phyloP scores from a whole-genome alignment of 2,888 invertebrate species.

The Acrobasis consociella region DNA sequence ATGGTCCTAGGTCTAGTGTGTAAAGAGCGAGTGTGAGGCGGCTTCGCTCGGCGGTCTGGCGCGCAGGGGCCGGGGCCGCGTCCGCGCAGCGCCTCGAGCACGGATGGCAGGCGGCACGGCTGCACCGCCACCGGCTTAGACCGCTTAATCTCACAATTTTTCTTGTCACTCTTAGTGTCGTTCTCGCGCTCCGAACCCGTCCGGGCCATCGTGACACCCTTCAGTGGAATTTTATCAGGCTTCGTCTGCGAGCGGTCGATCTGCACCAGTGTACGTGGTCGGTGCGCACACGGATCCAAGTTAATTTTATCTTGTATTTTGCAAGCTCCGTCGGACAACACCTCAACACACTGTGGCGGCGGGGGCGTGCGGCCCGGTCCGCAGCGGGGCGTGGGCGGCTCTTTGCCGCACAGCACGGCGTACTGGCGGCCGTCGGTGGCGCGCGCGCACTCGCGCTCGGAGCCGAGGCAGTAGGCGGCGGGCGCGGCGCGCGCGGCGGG shows the following conservation, averaged over 20 bases:
- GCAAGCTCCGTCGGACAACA: slow-evolving; percentile 45
- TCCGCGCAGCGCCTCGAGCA: not conserved
- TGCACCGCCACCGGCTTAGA: not conserved
- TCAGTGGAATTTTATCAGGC: not conserved
- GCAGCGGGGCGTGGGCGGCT: slow-evolving; percentile 20
- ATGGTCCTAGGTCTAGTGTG: not conserved
- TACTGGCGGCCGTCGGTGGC: slow-evolving; percentile 48
- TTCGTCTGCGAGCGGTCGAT: slow-evolving; percentile 5
- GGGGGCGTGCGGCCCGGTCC: slow-evolving; percentile 32
- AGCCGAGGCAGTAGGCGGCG: slow-evolving; percentile 21
- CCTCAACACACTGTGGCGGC: slow-evolving; percentile 39
- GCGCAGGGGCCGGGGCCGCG: not conserved
- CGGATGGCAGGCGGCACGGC: slow-evolving; percentile 17
- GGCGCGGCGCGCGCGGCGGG: slow-evolving; percentile 9
- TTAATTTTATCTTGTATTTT: slow-evolving; percentile 29
- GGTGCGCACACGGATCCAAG: slow-evolving; percentile 55
- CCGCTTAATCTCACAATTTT: slow-evolving; percentile 2
- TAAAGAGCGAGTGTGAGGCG: not conserved
- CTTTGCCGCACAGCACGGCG: slow-evolving; percentile 27
- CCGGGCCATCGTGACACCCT: not conserved
- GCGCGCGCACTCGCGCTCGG: slow-evolving; percentile 36
- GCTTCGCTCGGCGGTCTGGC: not conserved
- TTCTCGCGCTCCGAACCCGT: not conserved
- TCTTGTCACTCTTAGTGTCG: not conserved
- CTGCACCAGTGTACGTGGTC: slow-evolving; percentile 39